phyloP scores from a whole-genome alignment of 2,113 vertebrate genomes.

The Sigmodon hispidus region DNA sequence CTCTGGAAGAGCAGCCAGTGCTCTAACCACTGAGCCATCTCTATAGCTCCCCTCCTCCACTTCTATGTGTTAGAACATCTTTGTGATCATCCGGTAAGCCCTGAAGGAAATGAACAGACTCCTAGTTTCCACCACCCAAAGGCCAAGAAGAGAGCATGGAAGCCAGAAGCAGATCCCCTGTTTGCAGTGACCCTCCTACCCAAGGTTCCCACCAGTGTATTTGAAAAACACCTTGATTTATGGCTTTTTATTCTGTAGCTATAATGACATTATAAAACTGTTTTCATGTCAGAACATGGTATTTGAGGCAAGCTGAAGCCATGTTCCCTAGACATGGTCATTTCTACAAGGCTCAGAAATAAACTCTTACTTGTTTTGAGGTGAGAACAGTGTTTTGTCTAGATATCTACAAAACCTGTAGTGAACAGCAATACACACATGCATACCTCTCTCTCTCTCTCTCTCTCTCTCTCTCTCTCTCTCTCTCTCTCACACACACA shows the following conservation, averaged over 20 bases:
- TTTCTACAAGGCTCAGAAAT: not conserved
- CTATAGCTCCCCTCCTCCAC: not conserved
- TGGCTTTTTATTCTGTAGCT: not conserved
- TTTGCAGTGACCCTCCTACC: not conserved
- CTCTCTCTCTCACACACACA: not conserved
- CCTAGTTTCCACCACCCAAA: not conserved
- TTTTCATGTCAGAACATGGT: not conserved
- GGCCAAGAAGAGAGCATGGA: not conserved
- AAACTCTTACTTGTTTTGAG: not conserved
- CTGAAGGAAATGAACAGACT: not conserved
- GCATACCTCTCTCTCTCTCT: not conserved
- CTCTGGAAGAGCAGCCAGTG: not conserved
- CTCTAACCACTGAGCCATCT: not conserved
- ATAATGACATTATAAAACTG: not conserved
- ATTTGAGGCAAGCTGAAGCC: not conserved
- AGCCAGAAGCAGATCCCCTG: not conserved
- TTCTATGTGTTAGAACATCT: not conserved
- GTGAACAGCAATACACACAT: not conserved
- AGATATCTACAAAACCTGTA: not conserved
- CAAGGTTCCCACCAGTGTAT: not conserved
- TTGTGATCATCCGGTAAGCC: too few relatives aligned
- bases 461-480: too few relatives aligned
- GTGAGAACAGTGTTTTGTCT: not conserved
- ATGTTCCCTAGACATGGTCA: not conserved
- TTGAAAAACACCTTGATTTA: not conserved